Base-by-base conservation (phyloP, 53 echinoderm and acorn worm species). In the Echinarachnius parma region DNA sequence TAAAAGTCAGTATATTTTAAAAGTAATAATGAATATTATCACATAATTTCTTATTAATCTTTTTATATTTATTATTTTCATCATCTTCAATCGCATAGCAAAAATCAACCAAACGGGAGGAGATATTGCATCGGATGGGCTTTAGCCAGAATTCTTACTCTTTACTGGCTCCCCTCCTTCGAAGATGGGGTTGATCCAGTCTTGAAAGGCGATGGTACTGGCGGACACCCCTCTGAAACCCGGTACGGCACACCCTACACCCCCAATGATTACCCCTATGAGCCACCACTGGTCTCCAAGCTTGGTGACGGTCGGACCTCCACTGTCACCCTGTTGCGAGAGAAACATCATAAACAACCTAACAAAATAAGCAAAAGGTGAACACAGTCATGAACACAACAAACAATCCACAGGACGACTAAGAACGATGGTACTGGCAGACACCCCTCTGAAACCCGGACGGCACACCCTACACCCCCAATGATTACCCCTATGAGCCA, bases 111-210 rank as follows among this genome's bases (percentile, higher is more conserved):
- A n/a, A n/a, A n/a, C n/a, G n/a, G n/a, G n/a, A n/a, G n/a, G n/a
- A n/a, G n/a, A n/a, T n/a, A n/a, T n/a, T n/a, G n/a, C n/a, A n/a
- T n/a, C n/a, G n/a, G n/a, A n/a, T n/a, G n/a, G n/a, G n/a, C n/a
- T n/a, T n/a, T n/a, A n/a, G n/a, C n/a, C n/a, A 39, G 39, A 39
- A 13, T 22, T 2, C 46, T n/a, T 79, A 79, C 79, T 66, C 66
- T 21, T 79, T 25, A 16, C 20, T 21, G 79, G 66, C 22, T 28
- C 49, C 28, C 66, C 64, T 28, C 79, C 66, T 20, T 65, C 58
- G 35, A 66, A 79, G 31, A 79, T 79, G 20, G 79, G 79, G 28
- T 79, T 29, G 20, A 79, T 66, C 79, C 79, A 79, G 19, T 79
- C 79, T 13, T 55, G 56, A 20, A 29, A 79, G 4, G 66, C 66